Percentiles rank a stretch among this genome's conserved stretches.
Conservation (phyloP, 2,888 invertebrate species). For the Coecobrya sp. region DNA sequence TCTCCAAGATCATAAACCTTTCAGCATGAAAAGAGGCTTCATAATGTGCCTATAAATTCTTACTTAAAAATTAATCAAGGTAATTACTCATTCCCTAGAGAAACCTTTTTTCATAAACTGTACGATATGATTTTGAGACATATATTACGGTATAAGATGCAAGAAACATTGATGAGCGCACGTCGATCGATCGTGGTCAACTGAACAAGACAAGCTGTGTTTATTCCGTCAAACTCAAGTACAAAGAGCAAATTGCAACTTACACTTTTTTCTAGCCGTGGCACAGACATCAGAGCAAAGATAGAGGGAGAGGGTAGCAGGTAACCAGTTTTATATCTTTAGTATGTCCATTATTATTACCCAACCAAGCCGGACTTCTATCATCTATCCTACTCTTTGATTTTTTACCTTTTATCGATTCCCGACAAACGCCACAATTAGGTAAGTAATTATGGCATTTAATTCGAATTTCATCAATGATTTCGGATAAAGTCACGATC, state of each 20-base stretch:
- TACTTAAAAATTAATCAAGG: constrained; percentile 79
- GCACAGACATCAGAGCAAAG: background rate
- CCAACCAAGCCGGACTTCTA: constrained; percentile 18
- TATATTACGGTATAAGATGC: constrained; percentile 10
- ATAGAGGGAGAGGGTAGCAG: constrained; percentile 3
- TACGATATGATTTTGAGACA: constrained; percentile 20
- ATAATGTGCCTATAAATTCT: constrained; percentile 76
- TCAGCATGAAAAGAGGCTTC: constrained; percentile 68
- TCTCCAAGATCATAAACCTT: constrained; percentile 72
- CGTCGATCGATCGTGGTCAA: constrained; percentile 75
- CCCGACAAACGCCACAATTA: constrained; percentile 80
- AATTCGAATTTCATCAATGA: constrained; percentile 79
- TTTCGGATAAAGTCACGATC: constrained; percentile 73
- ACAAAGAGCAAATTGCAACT: constrained; percentile 68
- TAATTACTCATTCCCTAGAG: constrained; percentile 69
- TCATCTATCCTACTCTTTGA: constrained; percentile 16
- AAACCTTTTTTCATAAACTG: constrained; percentile 40
- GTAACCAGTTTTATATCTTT: constrained; percentile 69
- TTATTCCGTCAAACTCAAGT: constrained; percentile 68
- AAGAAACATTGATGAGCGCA: constrained; percentile 74
- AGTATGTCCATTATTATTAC: constrained; percentile 48
- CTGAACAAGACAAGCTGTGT: constrained; percentile 75
- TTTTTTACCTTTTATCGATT: constrained; percentile 68
- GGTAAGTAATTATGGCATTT: constrained; percentile 78
- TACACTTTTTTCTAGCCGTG: constrained; percentile 56